Conservation (phyloP, 2,888 invertebrate genomes). For the Rhagophthalmus giganteus region DNA sequence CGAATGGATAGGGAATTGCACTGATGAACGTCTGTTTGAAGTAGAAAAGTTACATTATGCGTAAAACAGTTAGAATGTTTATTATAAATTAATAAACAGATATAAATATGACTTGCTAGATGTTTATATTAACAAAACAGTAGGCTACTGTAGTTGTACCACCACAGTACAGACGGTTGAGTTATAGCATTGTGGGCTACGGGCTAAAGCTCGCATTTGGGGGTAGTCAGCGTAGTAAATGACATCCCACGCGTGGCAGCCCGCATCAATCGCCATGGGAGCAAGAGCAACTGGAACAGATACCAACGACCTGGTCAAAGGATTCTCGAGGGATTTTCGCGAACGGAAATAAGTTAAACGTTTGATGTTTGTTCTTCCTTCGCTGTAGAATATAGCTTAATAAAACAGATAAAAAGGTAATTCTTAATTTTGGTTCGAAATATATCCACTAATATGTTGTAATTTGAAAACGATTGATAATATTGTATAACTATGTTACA, state of each 20-base stretch:
- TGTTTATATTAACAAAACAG: constrained; percentile 7
- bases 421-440: no score
- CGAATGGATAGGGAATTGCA: neutral
- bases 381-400: constrained; percentile 9
- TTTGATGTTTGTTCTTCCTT: constrained; percentile 17
- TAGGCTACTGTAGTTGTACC: constrained; percentile 7
- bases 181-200: constrained; percentile 35
- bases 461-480: no score
- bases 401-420: no score
- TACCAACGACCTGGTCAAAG: constrained; percentile 28
- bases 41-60: neutral
- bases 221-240: constrained; percentile 41
- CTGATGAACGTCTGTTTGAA: neutral
- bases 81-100: no score
- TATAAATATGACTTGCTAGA: neutral
- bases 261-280: constrained; percentile 34
- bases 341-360: constrained; percentile 20
- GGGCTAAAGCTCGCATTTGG: constrained; percentile 38
- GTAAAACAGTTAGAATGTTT: neutral
- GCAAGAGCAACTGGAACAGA: constrained; percentile 31
- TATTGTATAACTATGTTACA: no score
- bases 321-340: constrained; percentile 17
- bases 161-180: constrained; percentile 27
- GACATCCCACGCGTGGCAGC: constrained; percentile 39
- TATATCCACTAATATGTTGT: no score